Base-by-base conservation (phyloP, 2,113 vertebrate genomes). In the Leuciscus idus region DNA sequence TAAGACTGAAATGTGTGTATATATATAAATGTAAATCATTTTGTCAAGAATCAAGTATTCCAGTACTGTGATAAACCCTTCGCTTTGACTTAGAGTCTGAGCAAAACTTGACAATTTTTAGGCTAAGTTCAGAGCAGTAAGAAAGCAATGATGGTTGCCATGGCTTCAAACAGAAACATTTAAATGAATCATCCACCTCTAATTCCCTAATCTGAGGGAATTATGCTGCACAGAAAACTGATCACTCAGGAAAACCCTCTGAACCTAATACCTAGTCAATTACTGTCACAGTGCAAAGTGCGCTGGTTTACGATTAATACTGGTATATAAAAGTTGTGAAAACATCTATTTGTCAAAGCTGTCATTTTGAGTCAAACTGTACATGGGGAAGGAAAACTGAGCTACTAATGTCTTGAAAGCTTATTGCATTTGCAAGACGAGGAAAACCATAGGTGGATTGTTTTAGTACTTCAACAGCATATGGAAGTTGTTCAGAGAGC, bases 371-470 rank as follows among this genome's bases (percentile, higher is more conserved):
- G 90, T 93, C 87, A 92, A 91, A 90, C 83, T 89, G 88, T 92
- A 90, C 92, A 87, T 85, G 90, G 88, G 87, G 26, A 85, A 76
- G 70, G 85, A 48, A 57, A 76, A 50, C 64, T 5, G 55, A 4
- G 43, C 78, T 70, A 81, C 83, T 39, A 1, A n/a, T 68, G 55
- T 75, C 73, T 75, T 48, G 26, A 30, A 9, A 28, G 36, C 84
- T 90, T 92, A 83, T 90, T 91, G 92, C 89, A 93, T 93, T 93
- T 92, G 92, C 90, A 30, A 91, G 84, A 7, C 21, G 68, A 87
- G 90, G 73, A 88, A 89, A 91, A 91, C 92, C 92, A 92, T 90
- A 92, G 90, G 89, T 93, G 89, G 85, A 87, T 92, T 90, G 90
- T 90, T 90, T 88, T 59, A 90, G 52, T 61, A 89, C 91, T 92